These are phyloP conservation scores for Condylura cristata DNA, from an alignment of 2,113 vertebrate species.

Conservation along the genomic window DNA sequence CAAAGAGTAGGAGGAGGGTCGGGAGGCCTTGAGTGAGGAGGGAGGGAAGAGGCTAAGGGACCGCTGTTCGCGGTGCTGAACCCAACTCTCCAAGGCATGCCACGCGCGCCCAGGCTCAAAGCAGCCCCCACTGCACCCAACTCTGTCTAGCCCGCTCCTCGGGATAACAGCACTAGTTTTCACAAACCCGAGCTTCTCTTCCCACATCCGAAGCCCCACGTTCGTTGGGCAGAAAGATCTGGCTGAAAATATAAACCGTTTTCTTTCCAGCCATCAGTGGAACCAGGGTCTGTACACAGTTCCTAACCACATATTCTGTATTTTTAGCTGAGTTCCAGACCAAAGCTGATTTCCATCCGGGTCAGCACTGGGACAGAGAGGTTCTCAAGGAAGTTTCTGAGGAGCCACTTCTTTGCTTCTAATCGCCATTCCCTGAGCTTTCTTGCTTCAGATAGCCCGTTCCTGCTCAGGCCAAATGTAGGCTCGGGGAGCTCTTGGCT, in stretches of 20 bases:
- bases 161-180: neutral
- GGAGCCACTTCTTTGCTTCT: constrained; percentile 23
- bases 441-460: neutral
- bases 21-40: neutral
- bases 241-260: neutral
- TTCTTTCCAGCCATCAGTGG: constrained; percentile 39
- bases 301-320: constrained; percentile 30
- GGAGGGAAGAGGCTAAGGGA: neutral
- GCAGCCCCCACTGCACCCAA: neutral
- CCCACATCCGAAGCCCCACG: neutral
- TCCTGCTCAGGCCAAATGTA: neutral
- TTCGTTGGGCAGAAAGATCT: constrained; percentile 56
- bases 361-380: constrained; percentile 16
- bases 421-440: neutral
- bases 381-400: constrained; percentile 59
- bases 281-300: neutral
- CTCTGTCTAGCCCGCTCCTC: neutral
- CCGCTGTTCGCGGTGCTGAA: constrained; percentile 76
- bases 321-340: constrained; percentile 48
- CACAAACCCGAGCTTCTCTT: constrained; percentile 43
- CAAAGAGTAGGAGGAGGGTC: neutral
- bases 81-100: neutral
- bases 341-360: constrained; percentile 36
- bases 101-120: neutral
- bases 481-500: neutral